These are phyloP conservation scores for Diadema setosum DNA, from an alignment of 35 echinoderm and acorn worm species.

Conservation along the genomic window DNA sequence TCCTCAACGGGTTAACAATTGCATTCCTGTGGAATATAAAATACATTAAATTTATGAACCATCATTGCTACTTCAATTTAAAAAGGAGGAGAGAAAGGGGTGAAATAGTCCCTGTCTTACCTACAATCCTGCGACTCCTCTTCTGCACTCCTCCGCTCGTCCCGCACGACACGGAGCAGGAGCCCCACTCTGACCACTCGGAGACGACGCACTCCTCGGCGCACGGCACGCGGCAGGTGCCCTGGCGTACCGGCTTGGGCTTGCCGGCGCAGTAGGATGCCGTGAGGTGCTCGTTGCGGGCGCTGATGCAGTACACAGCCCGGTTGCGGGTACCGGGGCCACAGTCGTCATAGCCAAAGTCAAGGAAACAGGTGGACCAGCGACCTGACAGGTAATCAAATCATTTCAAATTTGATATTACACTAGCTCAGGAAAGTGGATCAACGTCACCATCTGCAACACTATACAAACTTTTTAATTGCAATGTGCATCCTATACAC, in stretches of 20 bases:
- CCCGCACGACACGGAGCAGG: conserved; percentile 78
- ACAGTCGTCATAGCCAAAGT: conserved; percentile 41
- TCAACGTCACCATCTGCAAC: too few relatives aligned
- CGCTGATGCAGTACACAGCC: conserved; percentile 80
- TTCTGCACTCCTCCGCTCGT: conserved; percentile 71
- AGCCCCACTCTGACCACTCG: conserved; percentile 86
- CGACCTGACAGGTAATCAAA: conserved; percentile 26
- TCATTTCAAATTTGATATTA: background rate
- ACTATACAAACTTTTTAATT: too few relatives aligned
- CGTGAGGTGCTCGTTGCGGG: conserved; percentile 29
- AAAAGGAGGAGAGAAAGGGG: too few relatives aligned
- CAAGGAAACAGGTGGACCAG: conserved; percentile 72
- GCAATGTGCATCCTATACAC: too few relatives aligned
- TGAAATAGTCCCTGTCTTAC: conserved; percentile 37
- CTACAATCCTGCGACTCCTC: conserved; percentile 66
- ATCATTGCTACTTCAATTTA: too few relatives aligned
- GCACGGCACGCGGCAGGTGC: conserved; percentile 62
- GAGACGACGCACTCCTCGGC: conserved; percentile 83
- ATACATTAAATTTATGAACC: too few relatives aligned
- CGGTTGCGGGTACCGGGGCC: conserved; percentile 58
- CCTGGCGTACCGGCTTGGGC: conserved; percentile 3
- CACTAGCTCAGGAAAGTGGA: too few relatives aligned
- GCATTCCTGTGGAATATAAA: too few relatives aligned
- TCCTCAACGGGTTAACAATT: too few relatives aligned
- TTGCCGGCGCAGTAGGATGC: conserved; percentile 24